Evolutionary conservation across 1,140 invertebrate species (phyloP).

Genomic region (Orchesella cincta): DNA sequence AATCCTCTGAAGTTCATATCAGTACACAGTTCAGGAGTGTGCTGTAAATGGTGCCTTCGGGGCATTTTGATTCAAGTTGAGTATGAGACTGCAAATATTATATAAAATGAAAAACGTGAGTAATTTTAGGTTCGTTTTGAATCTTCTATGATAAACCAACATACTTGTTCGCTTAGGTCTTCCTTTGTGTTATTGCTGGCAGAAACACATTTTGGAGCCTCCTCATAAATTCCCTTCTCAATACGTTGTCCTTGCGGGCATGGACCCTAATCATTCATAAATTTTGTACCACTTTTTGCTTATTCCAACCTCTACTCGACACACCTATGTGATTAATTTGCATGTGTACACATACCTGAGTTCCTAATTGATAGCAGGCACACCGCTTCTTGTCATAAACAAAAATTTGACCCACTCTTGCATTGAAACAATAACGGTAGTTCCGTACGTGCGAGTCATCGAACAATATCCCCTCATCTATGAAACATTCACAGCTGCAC

Average conservation of each 20-base stretch:
- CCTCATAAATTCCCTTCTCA: background rate
- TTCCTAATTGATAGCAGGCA: background rate
- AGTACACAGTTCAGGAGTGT: background rate
- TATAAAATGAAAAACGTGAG: background rate
- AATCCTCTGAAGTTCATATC: background rate
- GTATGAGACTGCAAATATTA: background rate
- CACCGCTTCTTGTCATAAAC: constrained; percentile 3
- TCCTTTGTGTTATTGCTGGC: background rate
- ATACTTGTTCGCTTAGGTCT: background rate
- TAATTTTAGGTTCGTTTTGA: background rate
- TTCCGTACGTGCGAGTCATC: background rate
- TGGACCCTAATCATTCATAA: constrained; percentile 14
- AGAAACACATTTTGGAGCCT: background rate
- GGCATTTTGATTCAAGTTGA: background rate
- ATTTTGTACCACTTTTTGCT: too few species aligned
- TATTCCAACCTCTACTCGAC: too few species aligned
- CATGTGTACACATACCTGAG: constrained; percentile 5
- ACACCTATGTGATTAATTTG: background rate
- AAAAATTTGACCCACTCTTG: background rate
- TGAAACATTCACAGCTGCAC: constrained; percentile 3
- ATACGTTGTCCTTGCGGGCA: background rate
- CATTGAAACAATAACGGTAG: constrained; percentile 12
- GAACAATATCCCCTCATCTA: background rate
- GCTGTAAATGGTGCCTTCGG: constrained; percentile 1
- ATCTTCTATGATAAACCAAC: background rate